Conservation (phyloP, 2,888 invertebrate genomes). For the Sarcophaga carnaria region DNA sequence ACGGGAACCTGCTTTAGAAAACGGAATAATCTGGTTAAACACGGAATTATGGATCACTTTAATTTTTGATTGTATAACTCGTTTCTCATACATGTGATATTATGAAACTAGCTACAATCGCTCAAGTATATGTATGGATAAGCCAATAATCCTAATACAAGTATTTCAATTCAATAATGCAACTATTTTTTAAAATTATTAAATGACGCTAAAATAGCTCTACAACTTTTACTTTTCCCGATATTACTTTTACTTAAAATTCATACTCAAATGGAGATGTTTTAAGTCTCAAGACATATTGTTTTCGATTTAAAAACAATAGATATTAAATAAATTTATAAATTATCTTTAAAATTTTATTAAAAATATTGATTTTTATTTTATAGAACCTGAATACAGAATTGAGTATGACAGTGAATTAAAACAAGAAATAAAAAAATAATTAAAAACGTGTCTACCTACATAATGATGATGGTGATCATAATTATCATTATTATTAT, state of each 20-base stretch:
- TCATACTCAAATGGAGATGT: not conserved
- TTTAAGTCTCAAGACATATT: not conserved
- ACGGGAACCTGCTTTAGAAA: too few species aligned
- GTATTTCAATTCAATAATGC: not conserved
- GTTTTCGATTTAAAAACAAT: not conserved
- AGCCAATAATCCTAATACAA: not conserved
- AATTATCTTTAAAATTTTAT: not conserved
- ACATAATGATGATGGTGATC: not conserved
- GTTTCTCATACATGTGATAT: too few species aligned
- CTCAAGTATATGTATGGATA: too few species aligned
- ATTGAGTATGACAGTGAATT: not conserved
- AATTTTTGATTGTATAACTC: too few species aligned
- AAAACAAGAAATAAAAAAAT: not conserved
- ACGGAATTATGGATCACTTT: too few species aligned
- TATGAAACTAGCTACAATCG: too few species aligned
- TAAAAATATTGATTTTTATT: not conserved
- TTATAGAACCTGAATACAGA: not conserved
- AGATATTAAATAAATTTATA: not conserved
- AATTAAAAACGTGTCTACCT: not conserved
- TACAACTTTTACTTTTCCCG: not conserved
- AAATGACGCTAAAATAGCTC: not conserved
- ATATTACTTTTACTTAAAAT: not conserved
- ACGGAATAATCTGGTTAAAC: too few species aligned
- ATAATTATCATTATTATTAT: not conserved
- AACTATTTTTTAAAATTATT: not conserved